Evolutionary conservation across 1,140 invertebrate genomes (phyloP).

Genomic region (Achatina immaculata): DNA sequence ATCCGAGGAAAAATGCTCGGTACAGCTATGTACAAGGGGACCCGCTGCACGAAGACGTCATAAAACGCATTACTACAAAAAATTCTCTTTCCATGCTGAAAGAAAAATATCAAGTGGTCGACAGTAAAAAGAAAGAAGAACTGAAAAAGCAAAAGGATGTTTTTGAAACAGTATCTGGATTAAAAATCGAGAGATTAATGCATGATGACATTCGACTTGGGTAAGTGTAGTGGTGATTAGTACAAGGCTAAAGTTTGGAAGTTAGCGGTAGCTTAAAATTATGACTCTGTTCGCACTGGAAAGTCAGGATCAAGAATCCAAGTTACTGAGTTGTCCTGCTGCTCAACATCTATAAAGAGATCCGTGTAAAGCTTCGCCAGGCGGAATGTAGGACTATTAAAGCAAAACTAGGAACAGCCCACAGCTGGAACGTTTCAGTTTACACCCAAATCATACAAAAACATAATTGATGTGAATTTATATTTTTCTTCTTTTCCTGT

Average conservation of each 20-base stretch:
- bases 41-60: conserved; percentile 5
- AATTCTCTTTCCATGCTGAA: background rate
- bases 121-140: background rate
- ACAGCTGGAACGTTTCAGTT: background rate
- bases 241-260: background rate
- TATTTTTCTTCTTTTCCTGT: background rate
- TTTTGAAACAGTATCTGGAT: background rate
- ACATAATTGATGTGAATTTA: background rate
- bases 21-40: conserved; percentile 5
- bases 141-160: background rate
- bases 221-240: background rate
- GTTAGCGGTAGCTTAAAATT: background rate
- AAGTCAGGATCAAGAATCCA: background rate
- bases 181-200: background rate
- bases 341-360: background rate
- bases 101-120: background rate
- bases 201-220: conserved; percentile 21
- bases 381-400: background rate
- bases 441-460: background rate
- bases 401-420: background rate
- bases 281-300: too few relatives aligned
- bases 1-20: conserved; percentile 17
- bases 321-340: background rate
- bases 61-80: background rate
- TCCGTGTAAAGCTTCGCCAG: background rate